Evolutionary conservation across 2,888 invertebrate species (phyloP).

Genomic region (Athalia cordata): DNA sequence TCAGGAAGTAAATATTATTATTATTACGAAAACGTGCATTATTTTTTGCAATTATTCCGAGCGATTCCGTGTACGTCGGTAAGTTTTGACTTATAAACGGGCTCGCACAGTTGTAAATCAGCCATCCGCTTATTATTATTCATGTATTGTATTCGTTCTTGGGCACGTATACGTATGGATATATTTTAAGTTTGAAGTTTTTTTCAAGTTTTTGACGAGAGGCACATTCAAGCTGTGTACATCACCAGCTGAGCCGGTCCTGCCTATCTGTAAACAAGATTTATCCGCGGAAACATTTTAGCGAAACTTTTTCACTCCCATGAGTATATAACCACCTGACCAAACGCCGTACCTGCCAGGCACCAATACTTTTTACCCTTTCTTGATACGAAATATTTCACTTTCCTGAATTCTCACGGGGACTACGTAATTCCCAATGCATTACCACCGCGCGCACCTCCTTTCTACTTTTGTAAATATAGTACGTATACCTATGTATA

Average conservation of each 20-base stretch:
- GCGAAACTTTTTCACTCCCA: slow-evolving; percentile 67
- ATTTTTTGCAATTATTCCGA: too few species aligned
- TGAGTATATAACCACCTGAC: slow-evolving; percentile 52
- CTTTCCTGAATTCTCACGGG: slow-evolving; percentile 58
- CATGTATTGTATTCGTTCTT: background rate
- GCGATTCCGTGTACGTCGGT: too few species aligned
- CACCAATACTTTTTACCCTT: slow-evolving; percentile 50
- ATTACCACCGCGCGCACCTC: slow-evolving; percentile 50
- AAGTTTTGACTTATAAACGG: too few species aligned
- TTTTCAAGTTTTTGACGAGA: slow-evolving; percentile 20
- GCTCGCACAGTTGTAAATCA: background rate
- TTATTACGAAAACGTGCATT: too few species aligned
- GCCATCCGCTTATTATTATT: background rate
- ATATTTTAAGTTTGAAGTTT: slow-evolving; percentile 10
- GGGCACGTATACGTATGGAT: background rate
- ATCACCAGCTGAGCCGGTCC: slow-evolving; percentile 62
- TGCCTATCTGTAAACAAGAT: slow-evolving; percentile 70
- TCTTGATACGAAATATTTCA: slow-evolving; percentile 67
- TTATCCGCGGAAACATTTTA: slow-evolving; percentile 68
- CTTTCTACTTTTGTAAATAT: background rate
- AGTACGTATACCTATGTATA: too few species aligned
- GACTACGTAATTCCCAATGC: slow-evolving; percentile 67
- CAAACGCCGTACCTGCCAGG: slow-evolving; percentile 42
- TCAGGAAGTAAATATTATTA: too few species aligned
- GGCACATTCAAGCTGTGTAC: slow-evolving; percentile 51